Evolutionary conservation across 2,888 invertebrate species (phyloP), one percentile per base, ranked within the genome.

Genomic region (Monochamus alternatus): DNA sequence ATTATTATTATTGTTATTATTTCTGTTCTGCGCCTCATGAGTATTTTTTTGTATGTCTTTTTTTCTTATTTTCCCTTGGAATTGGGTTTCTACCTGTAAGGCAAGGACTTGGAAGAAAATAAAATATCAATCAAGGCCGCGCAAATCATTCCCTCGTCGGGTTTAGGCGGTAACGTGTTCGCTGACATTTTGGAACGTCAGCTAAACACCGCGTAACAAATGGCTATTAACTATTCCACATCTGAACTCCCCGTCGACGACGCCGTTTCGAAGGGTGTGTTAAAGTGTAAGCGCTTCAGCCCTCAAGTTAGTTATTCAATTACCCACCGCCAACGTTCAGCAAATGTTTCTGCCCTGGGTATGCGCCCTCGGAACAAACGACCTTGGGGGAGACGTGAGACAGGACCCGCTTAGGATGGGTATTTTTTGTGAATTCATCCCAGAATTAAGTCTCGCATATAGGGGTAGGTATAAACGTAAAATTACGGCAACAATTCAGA

Each of bases 171-270:
- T 38, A 38, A 38, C 7, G 38, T 38, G 22, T 58, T 58, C 14
- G 8, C 22, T 58, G n/a, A 7, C 22, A 7, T 8, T 31, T 12
- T 60, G n/a, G 3, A 31, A 7, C 12, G 31, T 8, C 32, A n/a
- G 9, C 31, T 32, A 9, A 38, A 55, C 14, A 10, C 14, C 52
- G 38, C 58, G 66, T 43, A 68, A 73, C 73, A 75, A 75, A 75
- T 72, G 43, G 60, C 63, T 55, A 62, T 73, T 68, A 76, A 70
- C 70, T 76, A 73, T 65, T 76, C 60, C 66, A 76, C 73, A 73
- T 76, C 70, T 67, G 66, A 31, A 62, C 47, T 67, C 69, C 66
- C 75, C 60, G 52, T 52, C 10, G 66, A 60, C 14, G 43, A 38
- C 31, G 55, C 7, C 12, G 38, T n/a, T 67, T 47, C 32, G 32